Evolutionary conservation across 92 coral and sea anemone genomes (phyloP).

Genomic region (Porites cylindrica): DNA sequence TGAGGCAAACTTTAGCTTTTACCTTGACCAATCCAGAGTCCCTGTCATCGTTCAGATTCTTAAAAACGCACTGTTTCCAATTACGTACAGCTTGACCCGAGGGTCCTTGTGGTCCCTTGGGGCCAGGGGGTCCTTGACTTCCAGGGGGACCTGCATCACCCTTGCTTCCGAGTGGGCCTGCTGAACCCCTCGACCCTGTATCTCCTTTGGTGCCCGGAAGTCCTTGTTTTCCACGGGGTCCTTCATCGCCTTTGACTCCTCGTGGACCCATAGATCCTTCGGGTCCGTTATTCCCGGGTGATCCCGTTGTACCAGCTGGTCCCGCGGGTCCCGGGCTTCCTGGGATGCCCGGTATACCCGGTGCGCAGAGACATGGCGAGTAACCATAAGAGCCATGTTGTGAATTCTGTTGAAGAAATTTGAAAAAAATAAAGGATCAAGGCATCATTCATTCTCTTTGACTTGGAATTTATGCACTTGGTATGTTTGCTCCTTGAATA

Average conservation of each 20-base stretch:
- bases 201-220: not conserved
- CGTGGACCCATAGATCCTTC: not conserved
- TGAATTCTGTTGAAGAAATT: not conserved
- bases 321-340: not conserved
- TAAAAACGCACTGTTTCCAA: not conserved
- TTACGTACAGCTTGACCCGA: not conserved
- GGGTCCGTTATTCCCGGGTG: not conserved
- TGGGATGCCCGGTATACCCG: not conserved
- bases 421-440: too few species aligned
- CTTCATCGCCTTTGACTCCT: not conserved
- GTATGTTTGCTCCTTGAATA: too few species aligned
- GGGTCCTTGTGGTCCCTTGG: not conserved
- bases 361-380: not conserved
- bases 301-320: not conserved
- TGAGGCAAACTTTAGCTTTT: not conserved
- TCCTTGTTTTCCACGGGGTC: not conserved
- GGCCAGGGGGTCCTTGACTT: not conserved
- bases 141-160: not conserved
- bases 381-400: not conserved
- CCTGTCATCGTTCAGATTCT: not conserved
- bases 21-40: not conserved
- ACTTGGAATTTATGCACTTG: too few species aligned
- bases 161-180: not conserved
- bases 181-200: not conserved
- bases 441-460: too few species aligned